These are phyloP conservation scores for Spizella passerina DNA, from an alignment of 2,797 vertebrate genomes.

Conservation along the genomic window DNA sequence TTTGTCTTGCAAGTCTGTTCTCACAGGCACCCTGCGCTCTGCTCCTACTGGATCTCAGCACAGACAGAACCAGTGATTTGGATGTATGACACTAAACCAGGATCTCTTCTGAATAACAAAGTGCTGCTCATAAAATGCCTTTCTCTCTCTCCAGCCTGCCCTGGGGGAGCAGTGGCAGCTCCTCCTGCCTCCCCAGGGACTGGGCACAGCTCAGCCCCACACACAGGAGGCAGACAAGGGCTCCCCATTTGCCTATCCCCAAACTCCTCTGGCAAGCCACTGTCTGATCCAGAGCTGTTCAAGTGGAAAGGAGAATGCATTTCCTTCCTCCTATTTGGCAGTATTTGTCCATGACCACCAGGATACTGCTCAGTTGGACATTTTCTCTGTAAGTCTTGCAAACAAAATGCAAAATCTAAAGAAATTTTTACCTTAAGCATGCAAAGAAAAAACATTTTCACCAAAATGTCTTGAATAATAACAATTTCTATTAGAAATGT, in stretches of 20 bases:
- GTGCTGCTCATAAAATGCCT: neutral
- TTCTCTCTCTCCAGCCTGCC: neutral
- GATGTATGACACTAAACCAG: neutral
- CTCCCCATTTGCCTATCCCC: accelerated
- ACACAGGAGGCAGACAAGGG: accelerated
- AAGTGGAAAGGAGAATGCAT: neutral
- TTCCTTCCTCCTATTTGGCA: neutral
- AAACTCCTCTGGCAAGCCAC: neutral
- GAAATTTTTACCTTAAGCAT: neutral
- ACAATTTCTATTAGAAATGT: neutral
- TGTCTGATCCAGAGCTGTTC: neutral
- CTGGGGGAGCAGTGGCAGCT: accelerated
- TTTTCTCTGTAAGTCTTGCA: neutral
- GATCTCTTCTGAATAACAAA: neutral
- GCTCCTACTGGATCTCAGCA: neutral
- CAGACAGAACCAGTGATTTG: neutral
- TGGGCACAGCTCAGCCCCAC: neutral
- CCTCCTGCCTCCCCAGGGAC: neutral
- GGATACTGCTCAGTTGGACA: neutral
- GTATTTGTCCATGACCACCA: neutral
- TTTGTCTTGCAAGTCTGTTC: neutral
- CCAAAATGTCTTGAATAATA: neutral
- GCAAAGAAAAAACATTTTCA: neutral
- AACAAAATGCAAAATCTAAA: neutral
- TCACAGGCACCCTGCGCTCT: neutral